Conservation (phyloP, 2,888 invertebrate genomes). For the Sarcophaga carnaria region DNA sequence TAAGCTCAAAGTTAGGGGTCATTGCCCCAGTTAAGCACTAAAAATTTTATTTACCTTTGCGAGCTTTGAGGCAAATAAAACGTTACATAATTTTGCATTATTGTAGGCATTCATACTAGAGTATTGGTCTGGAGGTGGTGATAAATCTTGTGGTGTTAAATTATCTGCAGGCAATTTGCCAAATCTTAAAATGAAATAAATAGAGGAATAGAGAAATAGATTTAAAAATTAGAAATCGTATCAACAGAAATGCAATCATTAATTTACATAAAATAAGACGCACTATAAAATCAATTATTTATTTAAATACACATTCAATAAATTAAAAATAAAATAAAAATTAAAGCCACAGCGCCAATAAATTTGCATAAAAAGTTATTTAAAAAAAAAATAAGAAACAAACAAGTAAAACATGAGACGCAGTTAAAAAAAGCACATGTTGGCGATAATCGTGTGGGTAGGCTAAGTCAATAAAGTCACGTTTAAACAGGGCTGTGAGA, state of each 20-base stretch:
- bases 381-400: conserved; percentile 26
- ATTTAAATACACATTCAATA: not conserved
- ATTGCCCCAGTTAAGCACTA: not conserved
- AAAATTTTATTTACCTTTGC: conserved; percentile 82
- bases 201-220: not conserved
- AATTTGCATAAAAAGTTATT: conserved; percentile 20
- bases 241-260: conserved; percentile 21
- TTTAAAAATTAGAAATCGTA: conserved; percentile 19
- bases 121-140: conserved; percentile 87
- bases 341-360: conserved; percentile 38
- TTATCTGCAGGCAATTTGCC: conserved; percentile 83
- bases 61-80: conserved; percentile 91
- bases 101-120: conserved; percentile 94
- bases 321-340: conserved; percentile 15
- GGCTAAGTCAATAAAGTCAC: conserved; percentile 53
- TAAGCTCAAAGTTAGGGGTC: not conserved
- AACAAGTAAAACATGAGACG: conserved; percentile 28
- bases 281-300: conserved; percentile 37
- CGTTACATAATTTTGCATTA: conserved; percentile 93
- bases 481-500: conserved; percentile 33
- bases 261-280: conserved; percentile 53
- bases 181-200: conserved; percentile 79
- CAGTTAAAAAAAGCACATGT: conserved; percentile 48
- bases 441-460: conserved; percentile 43
- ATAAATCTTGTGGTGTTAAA: conserved; percentile 85